Percentiles rank a stretch among this genome's conserved stretches.
These are phyloP conservation scores for Drosophila villosipedis DNA, from an alignment of 2,888 invertebrate genomes.

Conservation along the genomic window DNA sequence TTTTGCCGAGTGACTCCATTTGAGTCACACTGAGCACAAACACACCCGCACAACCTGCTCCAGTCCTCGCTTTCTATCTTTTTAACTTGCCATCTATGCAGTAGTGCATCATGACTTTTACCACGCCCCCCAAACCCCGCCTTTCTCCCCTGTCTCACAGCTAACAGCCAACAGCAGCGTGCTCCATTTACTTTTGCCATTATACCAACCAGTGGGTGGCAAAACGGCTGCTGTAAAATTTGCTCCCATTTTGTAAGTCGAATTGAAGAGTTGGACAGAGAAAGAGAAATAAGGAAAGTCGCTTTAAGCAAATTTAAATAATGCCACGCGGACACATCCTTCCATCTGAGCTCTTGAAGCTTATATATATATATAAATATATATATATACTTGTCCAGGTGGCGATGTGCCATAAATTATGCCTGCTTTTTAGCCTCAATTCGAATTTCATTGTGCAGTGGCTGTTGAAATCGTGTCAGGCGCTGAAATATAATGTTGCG, in stretches of 20 bases:
- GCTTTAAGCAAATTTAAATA: slow-evolving; percentile 76
- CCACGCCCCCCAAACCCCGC: not conserved
- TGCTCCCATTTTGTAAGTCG: slow-evolving; percentile 53
- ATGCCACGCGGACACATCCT: slow-evolving; percentile 32
- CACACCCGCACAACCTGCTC: slow-evolving; percentile 20
- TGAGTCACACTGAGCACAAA: slow-evolving; percentile 58
- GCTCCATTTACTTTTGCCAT: slow-evolving; percentile 72
- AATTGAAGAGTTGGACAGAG: slow-evolving; percentile 43
- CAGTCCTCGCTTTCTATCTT: not conserved
- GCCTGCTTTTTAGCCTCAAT: slow-evolving; percentile 76
- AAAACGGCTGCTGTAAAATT: slow-evolving; percentile 25
- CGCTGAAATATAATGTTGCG: slow-evolving; percentile 25
- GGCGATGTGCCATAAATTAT: slow-evolving; percentile 76
- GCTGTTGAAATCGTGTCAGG: slow-evolving; percentile 62
- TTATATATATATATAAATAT: not conserved
- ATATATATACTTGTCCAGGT: slow-evolving; percentile 49
- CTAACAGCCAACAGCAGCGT: slow-evolving; percentile 47
- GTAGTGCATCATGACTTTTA: slow-evolving; percentile 53
- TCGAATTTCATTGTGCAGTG: slow-evolving; percentile 62
- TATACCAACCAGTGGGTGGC: slow-evolving; percentile 37
- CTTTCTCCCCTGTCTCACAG: not conserved
- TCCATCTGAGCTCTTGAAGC: not conserved
- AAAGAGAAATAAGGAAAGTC: not conserved
- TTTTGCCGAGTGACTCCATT: slow-evolving; percentile 79
- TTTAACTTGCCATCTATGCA: not conserved